Evolutionary conservation across 2,888 invertebrate species (phyloP).

Genomic region (Criorhina ranunculi): DNA sequence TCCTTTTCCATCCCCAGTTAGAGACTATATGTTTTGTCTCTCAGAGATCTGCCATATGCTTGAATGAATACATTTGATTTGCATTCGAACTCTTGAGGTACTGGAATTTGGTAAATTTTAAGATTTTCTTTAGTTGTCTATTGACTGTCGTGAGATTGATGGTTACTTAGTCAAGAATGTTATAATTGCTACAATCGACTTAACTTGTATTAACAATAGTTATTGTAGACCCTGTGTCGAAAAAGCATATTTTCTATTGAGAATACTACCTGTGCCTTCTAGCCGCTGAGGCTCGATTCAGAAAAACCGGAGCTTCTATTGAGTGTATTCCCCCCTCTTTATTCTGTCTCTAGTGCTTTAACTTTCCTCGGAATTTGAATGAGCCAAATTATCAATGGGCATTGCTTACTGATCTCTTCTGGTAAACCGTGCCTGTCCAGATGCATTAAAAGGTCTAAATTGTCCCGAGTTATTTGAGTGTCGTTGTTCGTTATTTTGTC

Average conservation of each 20-base stretch:
- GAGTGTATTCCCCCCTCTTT: background rate
- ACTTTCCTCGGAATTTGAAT: constrained; percentile 1
- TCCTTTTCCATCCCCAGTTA: too few species aligned
- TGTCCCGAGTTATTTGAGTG: too few species aligned
- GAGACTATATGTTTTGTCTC: too few species aligned
- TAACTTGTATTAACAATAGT: too few species aligned
- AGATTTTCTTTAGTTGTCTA: background rate
- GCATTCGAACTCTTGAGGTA: constrained; percentile 6
- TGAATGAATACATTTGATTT: constrained; percentile 11
- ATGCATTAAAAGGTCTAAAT: too few species aligned
- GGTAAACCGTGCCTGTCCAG: too few species aligned
- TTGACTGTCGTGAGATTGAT: too few species aligned
- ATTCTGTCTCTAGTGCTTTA: background rate
- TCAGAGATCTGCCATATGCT: background rate
- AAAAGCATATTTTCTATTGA: background rate
- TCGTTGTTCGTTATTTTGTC: too few species aligned
- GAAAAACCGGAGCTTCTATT: constrained; percentile 2
- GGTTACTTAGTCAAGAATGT: too few species aligned
- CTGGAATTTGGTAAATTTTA: background rate
- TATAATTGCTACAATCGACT: too few species aligned
- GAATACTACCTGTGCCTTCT: constrained; percentile 1
- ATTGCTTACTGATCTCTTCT: too few species aligned
- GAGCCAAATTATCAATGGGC: background rate
- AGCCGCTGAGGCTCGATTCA: constrained; percentile 4
- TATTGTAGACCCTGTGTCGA: too few species aligned